A percentile compares a stretch with the other conserved stretches of the same genome.
phyloP scores from a whole-genome alignment of 2,113 vertebrate species.

The Turdus rufiventris region DNA sequence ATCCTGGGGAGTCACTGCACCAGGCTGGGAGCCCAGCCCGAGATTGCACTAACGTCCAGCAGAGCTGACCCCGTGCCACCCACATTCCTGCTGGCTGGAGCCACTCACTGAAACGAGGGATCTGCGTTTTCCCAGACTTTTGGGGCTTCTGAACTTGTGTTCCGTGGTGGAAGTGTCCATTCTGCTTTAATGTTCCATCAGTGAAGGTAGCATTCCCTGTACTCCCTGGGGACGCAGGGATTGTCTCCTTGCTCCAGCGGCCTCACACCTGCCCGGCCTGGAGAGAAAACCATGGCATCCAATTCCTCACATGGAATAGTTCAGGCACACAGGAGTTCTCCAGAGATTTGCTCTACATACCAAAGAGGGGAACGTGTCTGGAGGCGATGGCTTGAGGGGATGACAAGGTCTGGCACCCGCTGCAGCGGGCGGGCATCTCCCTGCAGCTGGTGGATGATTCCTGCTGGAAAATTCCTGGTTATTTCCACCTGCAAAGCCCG shows the following conservation, averaged over 20 bases:
- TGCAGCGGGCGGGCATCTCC: fast-evolving
- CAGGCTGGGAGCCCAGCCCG: conserved; percentile 46
- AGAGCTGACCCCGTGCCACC: conserved; percentile 47
- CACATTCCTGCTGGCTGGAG: conserved; percentile 62
- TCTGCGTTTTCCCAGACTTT: background rate
- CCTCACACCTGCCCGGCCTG: background rate
- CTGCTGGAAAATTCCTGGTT: background rate
- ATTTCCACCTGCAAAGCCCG: background rate
- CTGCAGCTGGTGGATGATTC: background rate
- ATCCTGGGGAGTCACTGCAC: background rate
- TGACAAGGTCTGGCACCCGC: background rate
- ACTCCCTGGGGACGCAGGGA: background rate
- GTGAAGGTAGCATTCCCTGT: background rate
- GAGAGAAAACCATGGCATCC: background rate
- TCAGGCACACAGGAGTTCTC: background rate
- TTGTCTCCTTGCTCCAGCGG: background rate
- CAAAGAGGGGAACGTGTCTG: conserved; percentile 30
- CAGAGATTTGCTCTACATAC: conserved; percentile 36
- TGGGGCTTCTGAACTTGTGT: background rate
- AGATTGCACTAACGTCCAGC: conserved; percentile 84
- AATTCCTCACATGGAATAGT: background rate
- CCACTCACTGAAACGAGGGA: background rate
- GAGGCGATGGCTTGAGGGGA: background rate
- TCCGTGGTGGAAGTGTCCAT: background rate
- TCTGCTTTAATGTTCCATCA: background rate